Evolutionary conservation across 2,797 vertebrate genomes (phyloP).

Genomic region (Echiichthys vipera): DNA sequence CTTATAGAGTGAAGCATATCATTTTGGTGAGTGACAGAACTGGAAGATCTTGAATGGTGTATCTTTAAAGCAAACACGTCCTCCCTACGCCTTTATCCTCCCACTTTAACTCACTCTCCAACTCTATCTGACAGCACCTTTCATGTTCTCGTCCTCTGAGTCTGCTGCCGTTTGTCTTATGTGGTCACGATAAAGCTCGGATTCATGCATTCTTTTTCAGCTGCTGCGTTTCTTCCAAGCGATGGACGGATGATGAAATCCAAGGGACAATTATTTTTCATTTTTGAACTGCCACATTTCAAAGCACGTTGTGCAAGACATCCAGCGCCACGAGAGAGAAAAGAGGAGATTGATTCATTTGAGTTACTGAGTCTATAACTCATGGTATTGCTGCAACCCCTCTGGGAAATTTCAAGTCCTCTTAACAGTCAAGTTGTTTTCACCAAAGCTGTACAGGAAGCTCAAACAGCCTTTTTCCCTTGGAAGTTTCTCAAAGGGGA

Average conservation of each 20-base stretch:
- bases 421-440: slow-evolving; percentile 18
- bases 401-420: slow-evolving; percentile 46
- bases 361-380: slow-evolving; percentile 6
- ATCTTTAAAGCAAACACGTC: background rate
- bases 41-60: background rate
- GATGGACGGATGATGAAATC: slow-evolving; percentile 38
- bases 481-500: slow-evolving; percentile 31
- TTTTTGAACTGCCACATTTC: slow-evolving; percentile 29
- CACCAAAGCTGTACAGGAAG: slow-evolving; percentile 27
- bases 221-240: slow-evolving; percentile 3
- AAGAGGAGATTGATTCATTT: slow-evolving; percentile 5
- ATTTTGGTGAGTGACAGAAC: too few species aligned
- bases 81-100: background rate
- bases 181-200: slow-evolving; percentile 26
- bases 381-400: background rate
- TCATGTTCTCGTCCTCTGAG: slow-evolving; percentile 15
- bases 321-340: background rate
- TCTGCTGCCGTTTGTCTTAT: slow-evolving; percentile 16
- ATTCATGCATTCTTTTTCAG: background rate
- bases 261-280: slow-evolving; percentile 14
- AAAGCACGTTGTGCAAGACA: slow-evolving; percentile 25
- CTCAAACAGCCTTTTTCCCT: slow-evolving; percentile 16
- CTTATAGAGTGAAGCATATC: too few species aligned
- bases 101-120: background rate
- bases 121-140: slow-evolving; percentile 15